Conservation (phyloP, 2,797 vertebrate genomes). For the Sebastes cheni region DNA sequence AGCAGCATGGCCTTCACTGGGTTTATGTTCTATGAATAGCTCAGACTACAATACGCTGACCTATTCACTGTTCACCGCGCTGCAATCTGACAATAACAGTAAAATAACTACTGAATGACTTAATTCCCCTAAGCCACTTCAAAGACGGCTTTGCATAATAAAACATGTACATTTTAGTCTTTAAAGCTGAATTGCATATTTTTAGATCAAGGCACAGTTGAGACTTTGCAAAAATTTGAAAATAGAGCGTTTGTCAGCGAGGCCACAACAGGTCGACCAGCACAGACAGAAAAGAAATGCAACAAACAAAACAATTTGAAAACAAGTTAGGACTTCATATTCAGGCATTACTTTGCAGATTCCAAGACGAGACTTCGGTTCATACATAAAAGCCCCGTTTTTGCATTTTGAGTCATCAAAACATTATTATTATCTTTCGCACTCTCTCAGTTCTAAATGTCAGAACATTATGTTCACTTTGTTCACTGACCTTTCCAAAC, state of each 20-base stretch:
- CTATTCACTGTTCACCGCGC: neutral
- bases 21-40: neutral
- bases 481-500: conserved; percentile 77
- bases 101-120: neutral
- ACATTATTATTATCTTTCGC: conserved; percentile 64
- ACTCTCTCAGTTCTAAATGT: conserved; percentile 75
- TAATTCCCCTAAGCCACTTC: neutral
- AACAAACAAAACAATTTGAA: neutral
- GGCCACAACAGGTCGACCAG: neutral
- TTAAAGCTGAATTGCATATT: conserved; percentile 13
- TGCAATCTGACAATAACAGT: neutral
- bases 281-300: neutral
- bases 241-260: conserved; percentile 35
- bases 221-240: conserved; percentile 5
- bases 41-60: neutral
- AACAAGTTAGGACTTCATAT: neutral
- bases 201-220: conserved; percentile 13
- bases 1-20: neutral
- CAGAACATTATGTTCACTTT: conserved; percentile 68
- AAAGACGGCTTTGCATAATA: conserved; percentile 22
- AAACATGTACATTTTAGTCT: neutral
- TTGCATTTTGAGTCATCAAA: conserved; percentile 51
- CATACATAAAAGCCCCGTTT: neutral
- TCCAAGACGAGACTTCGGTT: conserved; percentile 15
- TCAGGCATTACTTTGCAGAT: neutral